Evolutionary conservation across 2,113 vertebrate genomes (phyloP), one percentile per base, ranked within the genome.

Genomic region (Semnopithecus entellus): DNA sequence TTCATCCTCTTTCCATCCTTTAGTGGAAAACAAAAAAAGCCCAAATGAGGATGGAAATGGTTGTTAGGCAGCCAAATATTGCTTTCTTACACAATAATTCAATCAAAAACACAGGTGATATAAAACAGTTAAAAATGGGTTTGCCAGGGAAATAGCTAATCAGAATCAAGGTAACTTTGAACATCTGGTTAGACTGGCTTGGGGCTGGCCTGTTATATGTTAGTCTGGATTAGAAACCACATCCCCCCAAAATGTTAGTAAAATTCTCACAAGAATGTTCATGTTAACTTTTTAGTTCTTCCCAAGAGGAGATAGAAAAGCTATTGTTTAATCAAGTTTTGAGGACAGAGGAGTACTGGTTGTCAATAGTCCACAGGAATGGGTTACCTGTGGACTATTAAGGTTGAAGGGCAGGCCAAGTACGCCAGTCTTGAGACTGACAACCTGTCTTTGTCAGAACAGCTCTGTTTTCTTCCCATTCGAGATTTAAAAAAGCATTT

Each of bases 221-320:
- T 14, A 40, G n/a, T 50, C 35, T 80, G 27, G 2, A 82, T 78
- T 85, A 89, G 23, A 64, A 64, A 55, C 27, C 32, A 85, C 30
- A 80, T 32, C 22, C 3, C 66, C n/a, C 57, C 2, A 2, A 88
- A 80, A 48, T 27, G 11, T 73, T 76, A 35, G 66, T 3, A 5
- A 76, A 64, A 91, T 8, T 79, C 85, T 94, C 78, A n/a, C 25
- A 79, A 87, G 72, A 73, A 82, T 32, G 9, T 80, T 82, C 18
- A 25, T 35, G 18, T 55, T 45, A 75, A 87, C 38, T 45, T 55
- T 90, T 80, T 73, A 64, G 45, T 82, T 89, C 66, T 86, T 90
- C 52, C 75, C 64, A 64, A 80, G 32, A 61, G 68, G 7, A 73
- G 17, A 38, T 3, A 55, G 25, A 57, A 94, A 70, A 45, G 7